These are phyloP conservation scores for Spinus olivaceus DNA, from an alignment of 2,797 vertebrate species.

Conservation along the genomic window DNA sequence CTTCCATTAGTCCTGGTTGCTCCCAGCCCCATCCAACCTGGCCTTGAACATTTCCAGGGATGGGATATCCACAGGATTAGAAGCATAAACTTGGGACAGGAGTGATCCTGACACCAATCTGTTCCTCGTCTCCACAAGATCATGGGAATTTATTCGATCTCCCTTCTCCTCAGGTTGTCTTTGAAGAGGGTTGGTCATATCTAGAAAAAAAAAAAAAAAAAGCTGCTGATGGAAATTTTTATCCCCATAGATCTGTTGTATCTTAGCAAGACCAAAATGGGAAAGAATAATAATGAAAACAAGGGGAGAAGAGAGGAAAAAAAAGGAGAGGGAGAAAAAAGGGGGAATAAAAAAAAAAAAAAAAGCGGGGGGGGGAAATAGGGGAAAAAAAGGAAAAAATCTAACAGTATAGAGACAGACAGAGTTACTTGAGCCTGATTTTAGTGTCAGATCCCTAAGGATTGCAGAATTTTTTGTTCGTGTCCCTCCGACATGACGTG, in stretches of 20 bases:
- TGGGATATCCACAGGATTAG: neutral
- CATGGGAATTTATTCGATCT: neutral
- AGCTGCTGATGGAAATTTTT: neutral
- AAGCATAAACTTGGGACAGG: fast-evolving
- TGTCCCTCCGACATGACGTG: neutral
- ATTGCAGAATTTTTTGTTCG: neutral
- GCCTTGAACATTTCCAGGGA: neutral
- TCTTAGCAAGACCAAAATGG: neutral
- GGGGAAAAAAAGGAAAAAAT: fast-evolving
- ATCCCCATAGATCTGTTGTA: neutral
- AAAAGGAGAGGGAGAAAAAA: fast-evolving
- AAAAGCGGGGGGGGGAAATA: fast-evolving
- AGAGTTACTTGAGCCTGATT: neutral
- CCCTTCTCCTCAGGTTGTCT: neutral
- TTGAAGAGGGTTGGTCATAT: neutral
- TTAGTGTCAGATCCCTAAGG: neutral
- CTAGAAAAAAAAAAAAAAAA: neutral
- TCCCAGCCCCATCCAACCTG: neutral
- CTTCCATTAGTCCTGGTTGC: neutral
- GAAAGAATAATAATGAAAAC: neutral
- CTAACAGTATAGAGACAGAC: neutral
- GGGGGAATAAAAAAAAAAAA: fast-evolving
- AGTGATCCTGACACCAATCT: neutral
- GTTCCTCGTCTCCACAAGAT: neutral
- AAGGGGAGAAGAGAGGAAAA: fast-evolving